Evolutionary conservation across 1,140 invertebrate genomes (phyloP).

Genomic region (Temnothorax curvispinosus): DNA sequence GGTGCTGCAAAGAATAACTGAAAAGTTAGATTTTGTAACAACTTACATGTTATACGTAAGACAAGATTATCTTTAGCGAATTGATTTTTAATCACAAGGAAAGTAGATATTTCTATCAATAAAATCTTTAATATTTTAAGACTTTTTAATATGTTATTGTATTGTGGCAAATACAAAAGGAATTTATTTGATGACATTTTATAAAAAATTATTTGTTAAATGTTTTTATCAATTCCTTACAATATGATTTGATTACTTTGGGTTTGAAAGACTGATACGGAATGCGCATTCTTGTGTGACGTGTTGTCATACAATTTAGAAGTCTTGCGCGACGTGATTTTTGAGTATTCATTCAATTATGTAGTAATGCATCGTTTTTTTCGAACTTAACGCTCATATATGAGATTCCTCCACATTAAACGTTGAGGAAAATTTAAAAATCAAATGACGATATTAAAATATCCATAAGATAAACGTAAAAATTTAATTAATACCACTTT

Average conservation of each 20-base stretch:
- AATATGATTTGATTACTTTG: slow-evolving; percentile 7
- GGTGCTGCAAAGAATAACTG: not conserved
- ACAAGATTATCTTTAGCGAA: slow-evolving; percentile 4
- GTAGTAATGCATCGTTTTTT: not conserved
- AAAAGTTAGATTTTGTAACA: not conserved
- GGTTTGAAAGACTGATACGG: slow-evolving; percentile 57
- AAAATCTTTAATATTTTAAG: not conserved
- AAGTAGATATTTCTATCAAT: not conserved
- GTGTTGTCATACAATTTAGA: slow-evolving; percentile 42
- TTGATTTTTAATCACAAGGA: not conserved
- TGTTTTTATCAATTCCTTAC: no score
- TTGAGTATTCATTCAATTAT: not conserved
- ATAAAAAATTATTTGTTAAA: not conserved
- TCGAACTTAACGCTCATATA: not conserved
- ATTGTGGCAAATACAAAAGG: not conserved
- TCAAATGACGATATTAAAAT: slow-evolving; percentile 46
- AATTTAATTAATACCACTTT: slow-evolving; percentile 47
- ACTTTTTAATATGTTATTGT: not conserved
- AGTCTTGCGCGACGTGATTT: not conserved
- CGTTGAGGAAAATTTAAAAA: not conserved
- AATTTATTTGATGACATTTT: not conserved
- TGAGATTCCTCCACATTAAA: not conserved
- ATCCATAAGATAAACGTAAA: not conserved
- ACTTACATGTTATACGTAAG: not conserved
- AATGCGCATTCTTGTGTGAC: slow-evolving; percentile 52